Base-by-base conservation (phyloP, 2,113 vertebrate species). In the Mola mola region DNA sequence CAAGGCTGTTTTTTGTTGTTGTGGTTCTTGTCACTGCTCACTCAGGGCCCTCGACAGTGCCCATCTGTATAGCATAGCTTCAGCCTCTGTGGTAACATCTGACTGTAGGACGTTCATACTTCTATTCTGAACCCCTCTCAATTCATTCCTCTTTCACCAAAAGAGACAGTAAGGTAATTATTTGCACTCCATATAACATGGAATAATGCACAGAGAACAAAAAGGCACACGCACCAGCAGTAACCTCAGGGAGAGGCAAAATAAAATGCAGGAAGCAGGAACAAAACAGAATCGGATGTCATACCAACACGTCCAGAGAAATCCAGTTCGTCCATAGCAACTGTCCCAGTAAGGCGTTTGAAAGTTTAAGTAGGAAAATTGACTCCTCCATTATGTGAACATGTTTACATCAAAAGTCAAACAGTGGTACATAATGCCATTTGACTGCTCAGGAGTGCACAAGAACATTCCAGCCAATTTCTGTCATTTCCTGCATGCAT, bases 401-500 rank as follows among this genome's bases (percentile, higher is more conserved):
- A 3, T 41, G 22, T 59, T 51, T 28, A 64, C 6, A 1, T 77
- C 66, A 51, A 36, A 26, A 66, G 15, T 57, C 75, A 68, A 13
- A 22, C 70, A 46, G 24, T 17, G 17, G 47, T 19, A 4, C 63
- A 50, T 76, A 61, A 79, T 56, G 51, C 16, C 42, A 51, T 59
- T 44, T 48, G 75, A 81, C 74, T 72, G 58, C 56, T 66, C 29
- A 15, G 17, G 60, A 34, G 50, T 55, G 74, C 58, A 80, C 66
- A 75, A 21, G 51, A 72, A 75, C 42, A 70, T 50, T 53, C n/a
- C 51, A 49, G 59, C 43, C 75, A 65, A 70, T 65, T 36, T 61
- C 40, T 41, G 64, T 72, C 71, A 50, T 83, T 81, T 81, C 53
- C 19, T 12, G 31, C 83, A 85, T 81, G 81, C 66, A 84, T 78